Base-by-base conservation (phyloP, 2,888 invertebrate species). In the Lamproptera curius region DNA sequence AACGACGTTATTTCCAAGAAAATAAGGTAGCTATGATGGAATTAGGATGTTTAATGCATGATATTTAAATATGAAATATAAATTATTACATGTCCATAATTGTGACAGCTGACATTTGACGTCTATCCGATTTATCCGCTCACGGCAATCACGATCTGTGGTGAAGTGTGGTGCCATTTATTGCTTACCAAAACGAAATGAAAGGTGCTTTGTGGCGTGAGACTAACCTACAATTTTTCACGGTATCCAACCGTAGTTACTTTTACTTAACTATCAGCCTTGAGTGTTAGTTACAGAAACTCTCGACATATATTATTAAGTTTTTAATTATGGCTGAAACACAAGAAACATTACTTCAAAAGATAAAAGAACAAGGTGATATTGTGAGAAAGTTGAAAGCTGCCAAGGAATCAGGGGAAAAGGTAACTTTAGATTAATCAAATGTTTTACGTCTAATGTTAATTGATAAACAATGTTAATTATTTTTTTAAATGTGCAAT, bases 331-430 rank as follows among this genome's bases (percentile, higher is more conserved):
- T 87, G 86, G 73, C 82, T 56, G 79, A 81, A 52, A 61, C 62
- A 54, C 77, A 80, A 65, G 83, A 83, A 59, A 41, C 56, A 51
- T 62, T 87, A 54, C 61, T 75, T 49, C 70, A 76, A 55, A 76
- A 83, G 76, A 86, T 87, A 49, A 78, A 85, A 68, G 84, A 82
- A 65, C 96, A 96, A 79, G 95, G 95, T 56, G 94, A 95, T 73
- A 76, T 94, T 59, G 94, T 96, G 42, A 90, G 95, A 66, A 93
- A 93, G 82, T 84, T 96, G 54, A 96, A 96, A 85, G 89, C 92
- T 56, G 91, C 92, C 20, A 95, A 95, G 80, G 94, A 94, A 76
- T 90, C 92, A 42, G 91, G 90, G 73, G 92, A 92, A 59, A 92
- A 92, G 93, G 95, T 95, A 64, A 69, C 73, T 74, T 49, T 48